Evolutionary conservation across 2,888 invertebrate species (phyloP).

Genomic region (Agrotis segetum): DNA sequence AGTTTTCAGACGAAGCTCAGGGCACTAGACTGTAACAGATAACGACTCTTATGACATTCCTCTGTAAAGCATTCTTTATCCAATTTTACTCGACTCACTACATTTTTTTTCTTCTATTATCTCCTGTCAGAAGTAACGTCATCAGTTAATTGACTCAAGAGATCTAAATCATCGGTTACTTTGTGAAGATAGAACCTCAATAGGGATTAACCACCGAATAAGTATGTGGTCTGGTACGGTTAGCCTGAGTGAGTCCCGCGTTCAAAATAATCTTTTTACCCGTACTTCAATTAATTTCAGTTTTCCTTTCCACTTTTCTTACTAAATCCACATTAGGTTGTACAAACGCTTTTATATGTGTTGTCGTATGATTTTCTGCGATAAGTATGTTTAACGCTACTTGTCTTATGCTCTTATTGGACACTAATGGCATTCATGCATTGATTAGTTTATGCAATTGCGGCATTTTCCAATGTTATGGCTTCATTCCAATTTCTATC

Average conservation of each 20-base stretch:
- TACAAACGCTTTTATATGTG: too few species aligned
- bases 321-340: background rate
- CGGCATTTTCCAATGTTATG: constrained; percentile 33
- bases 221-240: background rate
- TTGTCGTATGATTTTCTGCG: background rate
- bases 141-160: too few species aligned
- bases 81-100: too few species aligned
- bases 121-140: too few species aligned
- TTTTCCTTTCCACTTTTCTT: background rate
- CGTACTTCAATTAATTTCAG: background rate
- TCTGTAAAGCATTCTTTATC: too few species aligned
- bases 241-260: background rate
- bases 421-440: background rate
- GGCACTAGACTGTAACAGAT: too few species aligned
- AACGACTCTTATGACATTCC: too few species aligned
- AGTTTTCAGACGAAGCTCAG: too few species aligned
- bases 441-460: constrained; percentile 23
- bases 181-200: too few species aligned
- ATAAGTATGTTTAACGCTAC: background rate
- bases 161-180: too few species aligned
- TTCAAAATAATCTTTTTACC: background rate
- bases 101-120: too few species aligned
- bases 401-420: background rate
- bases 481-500: constrained; percentile 21
- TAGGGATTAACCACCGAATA: background rate